Evolutionary conservation across 1,140 invertebrate genomes (phyloP).

Genomic region (Battus philenor): DNA sequence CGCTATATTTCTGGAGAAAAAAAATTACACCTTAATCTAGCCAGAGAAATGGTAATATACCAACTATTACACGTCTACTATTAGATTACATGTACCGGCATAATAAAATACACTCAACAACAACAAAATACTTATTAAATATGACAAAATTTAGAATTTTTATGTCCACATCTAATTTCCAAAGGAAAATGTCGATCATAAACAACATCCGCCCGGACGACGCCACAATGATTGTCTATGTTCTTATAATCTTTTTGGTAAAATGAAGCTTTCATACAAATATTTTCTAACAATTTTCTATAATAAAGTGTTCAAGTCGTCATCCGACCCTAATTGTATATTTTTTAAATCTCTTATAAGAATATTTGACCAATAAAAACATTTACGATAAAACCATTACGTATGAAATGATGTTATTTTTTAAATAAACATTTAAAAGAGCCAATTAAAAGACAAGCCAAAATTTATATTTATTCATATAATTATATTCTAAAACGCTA

Average conservation of each 20-base stretch:
- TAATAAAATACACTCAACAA: conserved; percentile 16
- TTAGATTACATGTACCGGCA: not conserved
- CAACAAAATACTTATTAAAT: conserved; percentile 18
- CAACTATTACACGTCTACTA: not conserved
- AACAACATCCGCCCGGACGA: conserved; percentile 65
- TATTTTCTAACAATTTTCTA: too few species aligned
- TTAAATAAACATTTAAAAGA: too few species aligned
- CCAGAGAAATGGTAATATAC: not conserved
- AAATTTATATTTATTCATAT: too few species aligned
- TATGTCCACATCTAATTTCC: conserved; percentile 39
- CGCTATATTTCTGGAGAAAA: conserved; percentile 63
- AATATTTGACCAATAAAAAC: too few species aligned
- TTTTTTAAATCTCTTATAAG: too few species aligned
- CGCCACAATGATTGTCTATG: conserved; percentile 56
- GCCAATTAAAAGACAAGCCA: too few species aligned
- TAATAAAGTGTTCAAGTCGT: too few species aligned
- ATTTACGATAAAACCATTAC: too few species aligned
- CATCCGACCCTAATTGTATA: too few species aligned
- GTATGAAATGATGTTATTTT: too few species aligned
- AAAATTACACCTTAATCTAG: conserved; percentile 25
- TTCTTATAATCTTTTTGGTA: not conserved
- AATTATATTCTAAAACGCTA: too few species aligned
- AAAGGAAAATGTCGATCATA: conserved; percentile 69
- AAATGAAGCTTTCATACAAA: too few species aligned
- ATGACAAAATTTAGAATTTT: conserved; percentile 29